Percentiles rank a stretch among this genome's conserved stretches.
phyloP scores from a whole-genome alignment of 2,888 invertebrate species.

The Alcis repandata region DNA sequence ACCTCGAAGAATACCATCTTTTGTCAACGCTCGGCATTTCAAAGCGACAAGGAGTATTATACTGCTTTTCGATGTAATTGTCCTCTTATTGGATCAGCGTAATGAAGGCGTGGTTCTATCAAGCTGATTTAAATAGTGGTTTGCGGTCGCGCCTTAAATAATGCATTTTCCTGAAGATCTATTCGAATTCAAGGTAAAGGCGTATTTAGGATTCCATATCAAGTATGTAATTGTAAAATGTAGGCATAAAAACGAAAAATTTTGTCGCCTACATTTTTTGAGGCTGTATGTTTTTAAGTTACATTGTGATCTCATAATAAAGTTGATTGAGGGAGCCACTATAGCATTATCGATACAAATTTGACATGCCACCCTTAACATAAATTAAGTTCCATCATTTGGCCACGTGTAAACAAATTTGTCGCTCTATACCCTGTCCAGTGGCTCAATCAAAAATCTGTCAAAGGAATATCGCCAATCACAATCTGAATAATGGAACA shows the following conservation, averaged over 20 bases:
- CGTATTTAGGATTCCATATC: neutral
- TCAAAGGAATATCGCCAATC: conserved; percentile 11
- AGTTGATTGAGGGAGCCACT: too few relatives aligned
- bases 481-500: conserved; percentile 9
- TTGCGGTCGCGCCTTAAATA: conserved; percentile 14
- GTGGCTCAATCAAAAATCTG: conserved; percentile 4
- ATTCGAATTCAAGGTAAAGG: neutral
- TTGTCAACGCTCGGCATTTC: conserved; percentile 43
- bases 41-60: conserved; percentile 41
- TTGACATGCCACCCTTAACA: neutral
- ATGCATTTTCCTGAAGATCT: neutral
- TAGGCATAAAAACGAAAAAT: too few relatives aligned
- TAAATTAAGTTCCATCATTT: neutral
- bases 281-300: too few relatives aligned
- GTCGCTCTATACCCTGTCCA: neutral
- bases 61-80: conserved; percentile 41
- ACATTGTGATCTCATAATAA: too few relatives aligned
- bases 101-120: conserved; percentile 36
- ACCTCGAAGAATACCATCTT: conserved; percentile 48
- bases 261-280: too few relatives aligned
- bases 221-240: too few relatives aligned
- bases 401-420: neutral
- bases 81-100: conserved; percentile 34
- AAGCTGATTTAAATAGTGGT: conserved; percentile 18
- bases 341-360: too few relatives aligned